A percentile compares a stretch with the other conserved stretches of the same genome.
These are phyloP conservation scores for Megathymus violae DNA, from an alignment of 1,140 invertebrate genomes.

Conservation along the genomic window DNA sequence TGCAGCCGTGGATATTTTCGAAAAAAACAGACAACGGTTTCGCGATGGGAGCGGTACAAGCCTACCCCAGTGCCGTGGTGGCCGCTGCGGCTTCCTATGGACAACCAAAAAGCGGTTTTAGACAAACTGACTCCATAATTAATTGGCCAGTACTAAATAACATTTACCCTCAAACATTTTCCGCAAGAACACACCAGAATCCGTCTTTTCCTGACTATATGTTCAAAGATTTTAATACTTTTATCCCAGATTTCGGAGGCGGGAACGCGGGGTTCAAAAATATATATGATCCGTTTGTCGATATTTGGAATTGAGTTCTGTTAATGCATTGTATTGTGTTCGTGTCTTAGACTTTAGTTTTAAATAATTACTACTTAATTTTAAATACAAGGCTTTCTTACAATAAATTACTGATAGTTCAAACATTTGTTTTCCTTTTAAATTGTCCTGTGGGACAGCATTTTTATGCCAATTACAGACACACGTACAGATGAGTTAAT, in stretches of 20 bases:
- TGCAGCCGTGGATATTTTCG: conserved; percentile 35
- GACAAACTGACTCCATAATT: conserved; percentile 16
- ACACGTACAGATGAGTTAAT: too few species aligned
- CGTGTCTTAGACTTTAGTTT: too few species aligned
- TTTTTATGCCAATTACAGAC: too few species aligned
- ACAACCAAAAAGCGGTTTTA: neutral
- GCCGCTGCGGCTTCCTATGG: conserved; percentile 10
- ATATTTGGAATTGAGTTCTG: conserved; percentile 51
- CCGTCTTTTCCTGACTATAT: conserved; percentile 40
- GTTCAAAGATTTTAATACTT: conserved; percentile 25
- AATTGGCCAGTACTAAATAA: conserved; percentile 36
- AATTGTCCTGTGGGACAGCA: too few species aligned
- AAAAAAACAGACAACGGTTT: conserved; percentile 42
- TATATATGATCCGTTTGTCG: conserved; percentile 52
- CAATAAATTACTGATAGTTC: too few species aligned
- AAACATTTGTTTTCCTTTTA: too few species aligned
- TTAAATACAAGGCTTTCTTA: too few species aligned
- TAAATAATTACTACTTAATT: too few species aligned
- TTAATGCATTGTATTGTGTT: too few species aligned
- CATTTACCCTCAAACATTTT: conserved; percentile 9
- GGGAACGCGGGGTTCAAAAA: conserved; percentile 46
- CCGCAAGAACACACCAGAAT: conserved; percentile 14
- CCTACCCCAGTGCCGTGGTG: conserved; percentile 45
- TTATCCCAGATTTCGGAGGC: conserved; percentile 25
- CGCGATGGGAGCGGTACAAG: conserved; percentile 40